A percentile compares a stretch with the other conserved stretches of the same genome.
Conservation (phyloP, 2,797 vertebrate genomes). For the Pristis pectinata region DNA sequence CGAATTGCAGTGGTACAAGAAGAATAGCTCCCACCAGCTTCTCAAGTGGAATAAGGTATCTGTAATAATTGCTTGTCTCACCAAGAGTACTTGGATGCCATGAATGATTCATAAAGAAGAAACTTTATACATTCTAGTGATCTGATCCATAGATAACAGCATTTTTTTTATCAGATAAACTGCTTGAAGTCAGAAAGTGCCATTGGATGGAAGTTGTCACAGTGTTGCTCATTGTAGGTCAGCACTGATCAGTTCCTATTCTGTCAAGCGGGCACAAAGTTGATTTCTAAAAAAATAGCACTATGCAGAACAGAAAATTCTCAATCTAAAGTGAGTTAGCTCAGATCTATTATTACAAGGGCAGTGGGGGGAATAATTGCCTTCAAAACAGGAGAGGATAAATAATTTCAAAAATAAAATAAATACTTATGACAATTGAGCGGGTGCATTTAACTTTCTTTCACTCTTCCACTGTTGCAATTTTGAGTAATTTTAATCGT, state of each 20-base stretch:
- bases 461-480: background rate
- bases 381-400: background rate
- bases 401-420: background rate
- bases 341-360: background rate
- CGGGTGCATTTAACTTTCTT: background rate
- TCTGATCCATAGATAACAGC: background rate
- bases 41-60: too few relatives aligned
- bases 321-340: background rate
- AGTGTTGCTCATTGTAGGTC: background rate
- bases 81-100: too few relatives aligned
- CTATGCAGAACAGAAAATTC: background rate
- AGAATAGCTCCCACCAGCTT: too few relatives aligned
- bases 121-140: background rate
- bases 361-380: background rate
- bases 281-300: background rate
- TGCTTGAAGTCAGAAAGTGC: background rate
- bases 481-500: background rate
- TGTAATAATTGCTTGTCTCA: too few relatives aligned
- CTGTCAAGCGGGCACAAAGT: background rate
- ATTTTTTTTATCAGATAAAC: background rate
- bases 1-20: too few relatives aligned
- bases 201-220: too few relatives aligned
- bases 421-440: background rate
- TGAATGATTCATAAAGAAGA: too few relatives aligned
- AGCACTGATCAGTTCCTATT: background rate